These are phyloP conservation scores for Trypoxylus dichotomus DNA, from an alignment of 1,140 invertebrate species.

Conservation along the genomic window DNA sequence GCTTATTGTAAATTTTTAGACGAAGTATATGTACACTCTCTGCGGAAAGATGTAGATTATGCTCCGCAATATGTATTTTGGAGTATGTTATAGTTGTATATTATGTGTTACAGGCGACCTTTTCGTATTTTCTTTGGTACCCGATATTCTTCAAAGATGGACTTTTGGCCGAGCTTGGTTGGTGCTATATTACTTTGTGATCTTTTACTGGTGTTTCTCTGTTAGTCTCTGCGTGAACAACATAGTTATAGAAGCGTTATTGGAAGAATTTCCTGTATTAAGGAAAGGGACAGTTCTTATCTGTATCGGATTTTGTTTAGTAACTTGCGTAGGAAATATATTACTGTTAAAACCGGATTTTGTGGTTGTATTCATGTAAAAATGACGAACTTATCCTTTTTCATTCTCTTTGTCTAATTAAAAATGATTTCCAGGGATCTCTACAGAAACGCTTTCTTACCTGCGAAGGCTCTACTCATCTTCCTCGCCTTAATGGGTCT, in stretches of 20 bases:
- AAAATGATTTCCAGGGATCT: neutral
- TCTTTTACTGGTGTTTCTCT: conserved; percentile 9
- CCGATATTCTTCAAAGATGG: neutral
- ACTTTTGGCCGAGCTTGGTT: neutral
- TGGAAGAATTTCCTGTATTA: neutral
- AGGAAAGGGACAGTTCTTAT: neutral
- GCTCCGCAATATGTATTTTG: too few relatives aligned
- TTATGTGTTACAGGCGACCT: neutral
- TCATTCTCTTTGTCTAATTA: neutral
- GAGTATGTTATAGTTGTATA: too few relatives aligned
- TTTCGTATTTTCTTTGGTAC: conserved; percentile 1
- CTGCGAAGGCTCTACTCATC: neutral
- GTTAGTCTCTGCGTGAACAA: neutral
- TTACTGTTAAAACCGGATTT: neutral
- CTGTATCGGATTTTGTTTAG: neutral
- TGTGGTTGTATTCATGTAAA: neutral
- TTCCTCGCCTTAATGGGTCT: neutral
- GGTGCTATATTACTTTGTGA: neutral
- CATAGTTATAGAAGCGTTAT: neutral
- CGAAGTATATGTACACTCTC: too few relatives aligned
- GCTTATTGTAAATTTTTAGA: too few relatives aligned
- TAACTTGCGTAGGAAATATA: neutral
- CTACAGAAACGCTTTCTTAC: neutral
- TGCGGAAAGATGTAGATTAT: too few relatives aligned
- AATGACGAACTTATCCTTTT: neutral